These are phyloP conservation scores for Centropus bengalensis DNA, from an alignment of 2,113 vertebrate genomes.

Conservation along the genomic window DNA sequence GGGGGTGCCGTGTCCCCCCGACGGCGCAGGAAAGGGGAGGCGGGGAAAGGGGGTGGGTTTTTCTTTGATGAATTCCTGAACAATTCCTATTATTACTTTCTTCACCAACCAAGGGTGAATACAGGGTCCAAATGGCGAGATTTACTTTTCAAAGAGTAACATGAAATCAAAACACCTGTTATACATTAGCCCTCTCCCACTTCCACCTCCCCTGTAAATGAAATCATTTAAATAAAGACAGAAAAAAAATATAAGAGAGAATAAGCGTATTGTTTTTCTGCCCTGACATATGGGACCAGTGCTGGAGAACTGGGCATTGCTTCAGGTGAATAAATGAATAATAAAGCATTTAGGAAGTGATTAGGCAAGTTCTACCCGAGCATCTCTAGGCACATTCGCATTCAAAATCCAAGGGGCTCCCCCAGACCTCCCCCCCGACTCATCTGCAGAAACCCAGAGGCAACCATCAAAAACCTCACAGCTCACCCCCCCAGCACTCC, in stretches of 20 bases:
- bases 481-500: rapidly evolving
- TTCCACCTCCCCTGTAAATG: constrained; percentile 54
- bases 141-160: constrained; percentile 37
- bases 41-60: constrained; percentile 6
- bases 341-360: not conserved
- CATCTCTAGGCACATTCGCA: not conserved
- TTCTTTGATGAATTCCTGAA: constrained; percentile 48
- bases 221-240: constrained; percentile 47
- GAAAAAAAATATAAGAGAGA: not conserved
- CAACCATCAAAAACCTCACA: rapidly evolving
- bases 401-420: not conserved
- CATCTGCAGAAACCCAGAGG: not conserved
- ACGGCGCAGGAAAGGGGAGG: not conserved
- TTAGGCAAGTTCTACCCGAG: not conserved
- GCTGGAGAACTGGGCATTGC: not conserved
- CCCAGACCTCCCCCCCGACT: not conserved
- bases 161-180: constrained; percentile 57
- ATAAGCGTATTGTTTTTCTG: constrained; percentile 12
- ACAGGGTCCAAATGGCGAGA: not conserved
- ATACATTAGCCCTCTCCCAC: constrained; percentile 46
- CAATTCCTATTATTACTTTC: constrained; percentile 36
- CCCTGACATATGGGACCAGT: not conserved
- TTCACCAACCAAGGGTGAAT: not conserved
- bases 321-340: not conserved
- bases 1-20: not conserved